Evolutionary conservation across 2,888 invertebrate genomes (phyloP).

Genomic region (Eulithis testata): DNA sequence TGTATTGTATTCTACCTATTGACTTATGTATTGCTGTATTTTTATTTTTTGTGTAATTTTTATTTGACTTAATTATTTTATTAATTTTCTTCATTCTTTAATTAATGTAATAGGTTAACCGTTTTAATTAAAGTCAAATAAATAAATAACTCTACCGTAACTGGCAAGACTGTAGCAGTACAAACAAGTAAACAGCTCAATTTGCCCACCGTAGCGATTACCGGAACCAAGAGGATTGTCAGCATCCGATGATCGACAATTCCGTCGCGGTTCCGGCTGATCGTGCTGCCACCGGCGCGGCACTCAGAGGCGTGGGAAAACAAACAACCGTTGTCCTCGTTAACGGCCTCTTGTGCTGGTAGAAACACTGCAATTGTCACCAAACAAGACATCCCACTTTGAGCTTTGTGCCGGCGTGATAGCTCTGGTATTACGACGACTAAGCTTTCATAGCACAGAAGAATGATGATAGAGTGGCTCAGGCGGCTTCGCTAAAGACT

Average conservation of each 20-base stretch:
- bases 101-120: too few species aligned
- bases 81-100: too few species aligned
- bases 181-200: constrained; percentile 1
- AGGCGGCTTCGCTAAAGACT: neutral
- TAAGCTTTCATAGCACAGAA: constrained; percentile 5
- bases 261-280: constrained; percentile 57
- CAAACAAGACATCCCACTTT: constrained; percentile 46
- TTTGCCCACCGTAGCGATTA: constrained; percentile 29
- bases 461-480: constrained; percentile 2
- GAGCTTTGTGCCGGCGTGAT: constrained; percentile 38
- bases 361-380: constrained; percentile 54
- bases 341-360: constrained; percentile 63
- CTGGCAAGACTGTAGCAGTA: neutral
- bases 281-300: constrained; percentile 43
- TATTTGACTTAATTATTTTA: too few species aligned
- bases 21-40: too few species aligned
- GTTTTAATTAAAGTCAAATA: too few species aligned
- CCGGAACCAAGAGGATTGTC: constrained; percentile 51
- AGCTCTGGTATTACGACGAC: constrained; percentile 32
- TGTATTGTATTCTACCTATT: too few species aligned
- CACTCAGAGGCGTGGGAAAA: constrained; percentile 73
- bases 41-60: too few species aligned
- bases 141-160: too few species aligned
- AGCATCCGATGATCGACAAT: constrained; percentile 51
- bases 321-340: constrained; percentile 71